These are phyloP conservation scores for Salpingus planirostris DNA, from an alignment of 2,888 invertebrate species.

Conservation along the genomic window DNA sequence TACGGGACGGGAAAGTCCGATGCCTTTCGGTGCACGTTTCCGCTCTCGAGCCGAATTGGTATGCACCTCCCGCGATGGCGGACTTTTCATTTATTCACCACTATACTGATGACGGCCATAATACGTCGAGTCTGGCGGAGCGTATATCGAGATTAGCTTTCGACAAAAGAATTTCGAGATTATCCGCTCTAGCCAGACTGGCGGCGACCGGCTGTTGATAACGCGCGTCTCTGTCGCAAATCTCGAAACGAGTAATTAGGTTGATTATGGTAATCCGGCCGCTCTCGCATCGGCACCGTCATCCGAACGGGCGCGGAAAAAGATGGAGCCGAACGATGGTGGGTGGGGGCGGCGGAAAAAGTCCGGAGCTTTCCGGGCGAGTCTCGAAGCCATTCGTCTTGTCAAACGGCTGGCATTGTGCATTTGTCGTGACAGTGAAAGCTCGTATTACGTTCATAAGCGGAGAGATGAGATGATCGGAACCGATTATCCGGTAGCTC, in stretches of 20 bases:
- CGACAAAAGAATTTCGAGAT: too few species aligned
- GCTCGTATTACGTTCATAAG: conserved; percentile 17
- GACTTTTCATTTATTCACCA: neutral
- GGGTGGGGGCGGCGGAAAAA: neutral
- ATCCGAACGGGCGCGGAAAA: too few species aligned
- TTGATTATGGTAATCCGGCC: too few species aligned
- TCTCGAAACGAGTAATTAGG: too few species aligned
- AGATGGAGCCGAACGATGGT: neutral
- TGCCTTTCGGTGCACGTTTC: neutral
- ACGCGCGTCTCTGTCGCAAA: too few species aligned
- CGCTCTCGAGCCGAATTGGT: neutral
- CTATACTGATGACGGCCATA: too few species aligned
- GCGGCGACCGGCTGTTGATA: too few species aligned
- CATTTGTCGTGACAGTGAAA: conserved; percentile 15
- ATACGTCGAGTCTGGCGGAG: too few species aligned
- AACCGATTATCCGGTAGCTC: conserved; percentile 20
- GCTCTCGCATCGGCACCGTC: too few species aligned
- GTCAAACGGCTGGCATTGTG: conserved; percentile 12
- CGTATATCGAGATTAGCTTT: too few species aligned
- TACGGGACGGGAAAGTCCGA: too few species aligned
- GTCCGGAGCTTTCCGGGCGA: neutral
- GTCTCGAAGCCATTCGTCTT: conserved; percentile 8
- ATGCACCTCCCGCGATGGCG: neutral
- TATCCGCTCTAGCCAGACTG: too few species aligned
- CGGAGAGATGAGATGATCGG: conserved; percentile 20